phyloP scores from a whole-genome alignment of 2,888 invertebrate species.

The Neocrepidodera transversa region DNA sequence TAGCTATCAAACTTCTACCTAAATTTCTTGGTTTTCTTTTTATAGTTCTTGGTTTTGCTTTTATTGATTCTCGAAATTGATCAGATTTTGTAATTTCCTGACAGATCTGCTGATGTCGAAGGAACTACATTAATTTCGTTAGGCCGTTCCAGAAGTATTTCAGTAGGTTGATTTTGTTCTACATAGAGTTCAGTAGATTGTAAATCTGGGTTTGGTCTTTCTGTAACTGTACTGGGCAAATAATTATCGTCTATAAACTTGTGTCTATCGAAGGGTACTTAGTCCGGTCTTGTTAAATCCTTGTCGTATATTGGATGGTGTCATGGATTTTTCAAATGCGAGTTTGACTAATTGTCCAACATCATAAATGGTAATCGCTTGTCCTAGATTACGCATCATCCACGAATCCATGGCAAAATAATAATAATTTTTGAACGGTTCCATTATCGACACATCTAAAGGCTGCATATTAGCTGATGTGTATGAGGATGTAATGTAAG shows the following conservation, averaged over 20 bases:
- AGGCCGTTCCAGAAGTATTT: conserved; percentile 7
- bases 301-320: not conserved
- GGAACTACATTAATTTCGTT: no score
- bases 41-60: no score
- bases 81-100: not conserved
- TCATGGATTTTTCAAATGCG: no score
- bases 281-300: not conserved
- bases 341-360: no score
- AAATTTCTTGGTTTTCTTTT: conserved; percentile 4
- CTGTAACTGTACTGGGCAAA: no score
- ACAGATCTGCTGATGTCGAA: conserved; percentile 7
- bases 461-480: no score
- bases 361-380: conserved; percentile 6
- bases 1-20: conserved; percentile 5
- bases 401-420: conserved; percentile 46
- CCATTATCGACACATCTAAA: conserved; percentile 15
- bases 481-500: conserved; percentile 51
- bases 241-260: not conserved
- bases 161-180: conserved; percentile 9
- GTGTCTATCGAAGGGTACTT: conserved; percentile 5
- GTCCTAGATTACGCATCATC: conserved; percentile 44
- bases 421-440: conserved; percentile 29
- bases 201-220: conserved; percentile 9
- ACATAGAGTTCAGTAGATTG: conserved; percentile 6
- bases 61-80: not conserved